phyloP scores from a whole-genome alignment of 2,113 vertebrate genomes.

The Planiliza haematocheilus region DNA sequence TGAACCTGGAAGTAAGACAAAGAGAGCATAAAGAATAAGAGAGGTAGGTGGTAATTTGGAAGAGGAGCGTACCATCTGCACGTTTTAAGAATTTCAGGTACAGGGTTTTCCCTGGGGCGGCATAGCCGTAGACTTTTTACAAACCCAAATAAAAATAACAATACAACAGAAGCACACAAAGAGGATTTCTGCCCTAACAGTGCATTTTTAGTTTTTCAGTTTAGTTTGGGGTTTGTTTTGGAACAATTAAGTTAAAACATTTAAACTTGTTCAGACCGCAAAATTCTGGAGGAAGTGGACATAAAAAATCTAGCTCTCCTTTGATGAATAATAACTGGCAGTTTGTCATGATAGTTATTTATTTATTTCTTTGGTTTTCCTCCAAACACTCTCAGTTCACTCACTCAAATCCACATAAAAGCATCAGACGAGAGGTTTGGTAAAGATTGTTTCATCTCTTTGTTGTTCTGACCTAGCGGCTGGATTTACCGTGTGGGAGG shows the following conservation, averaged over 20 bases:
- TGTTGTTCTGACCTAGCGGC: slow-evolving; percentile 8
- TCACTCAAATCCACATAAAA: not conserved
- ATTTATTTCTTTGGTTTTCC: not conserved
- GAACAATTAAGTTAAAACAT: too few relatives aligned
- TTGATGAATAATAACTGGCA: not conserved
- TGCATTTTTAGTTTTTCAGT: slow-evolving; percentile 4
- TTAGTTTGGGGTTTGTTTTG: not conserved
- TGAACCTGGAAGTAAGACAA: slow-evolving; percentile 41
- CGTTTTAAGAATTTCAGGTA: slow-evolving; percentile 20
- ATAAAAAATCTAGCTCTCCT: not conserved
- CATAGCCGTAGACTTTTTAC: not conserved
- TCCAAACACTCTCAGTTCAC: not conserved
- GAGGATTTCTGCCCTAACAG: not conserved
- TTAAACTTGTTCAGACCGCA: not conserved
- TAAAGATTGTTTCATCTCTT: not conserved
- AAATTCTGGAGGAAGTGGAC: not conserved
- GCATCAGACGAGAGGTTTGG: not conserved
- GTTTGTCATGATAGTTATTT: too few relatives aligned
- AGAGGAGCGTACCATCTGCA: slow-evolving; percentile 6
- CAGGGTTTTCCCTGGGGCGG: slow-evolving; percentile 9
- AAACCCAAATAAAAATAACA: slow-evolving; percentile 18
- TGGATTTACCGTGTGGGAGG: not conserved
- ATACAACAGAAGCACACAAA: not conserved
- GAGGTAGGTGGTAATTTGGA: slow-evolving; percentile 1
- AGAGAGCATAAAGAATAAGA: slow-evolving; percentile 9